Base-by-base conservation (phyloP, 2,888 invertebrate genomes). In the Schrankia costaestrigalis region DNA sequence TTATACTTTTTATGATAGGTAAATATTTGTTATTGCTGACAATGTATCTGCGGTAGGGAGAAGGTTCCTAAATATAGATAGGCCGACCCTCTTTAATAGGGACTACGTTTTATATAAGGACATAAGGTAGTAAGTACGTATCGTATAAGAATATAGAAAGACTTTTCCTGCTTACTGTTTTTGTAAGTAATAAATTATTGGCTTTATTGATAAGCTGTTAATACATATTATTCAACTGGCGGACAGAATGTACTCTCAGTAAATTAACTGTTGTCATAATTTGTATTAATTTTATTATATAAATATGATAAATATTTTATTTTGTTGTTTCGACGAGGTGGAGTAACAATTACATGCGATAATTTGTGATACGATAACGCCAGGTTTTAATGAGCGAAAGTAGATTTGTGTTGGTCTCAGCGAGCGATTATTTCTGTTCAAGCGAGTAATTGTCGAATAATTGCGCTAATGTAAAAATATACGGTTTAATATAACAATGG, bases 401-500 rank as follows among this genome's bases (percentile, higher is more conserved):
- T 64, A 65, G 66, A 81, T 84, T 80, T 58, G 75, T 56, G 61
- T 56, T 75, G 79, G 71, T 74, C 68, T 57, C 63, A 56, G 65
- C 44, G 44, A 66, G 63, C 73, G 63, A 71, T 78, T 72, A 80
- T 76, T 74, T 65, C 63, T 70, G 67, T 66, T 65, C 70, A 71
- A 64, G 72, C 83, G 72, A 75, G 77, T 85, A 85, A 86, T 85
- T 78, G 75, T 77, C 82, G 82, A 77, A 81, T 85, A 85, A 86
- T 85, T 85, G 81, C 83, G 83, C 64, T 84, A 84, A 85, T 73
- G 78, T 81, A 84, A 80, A 86, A 83, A 77, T 81, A 60, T 72
- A 86, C 81, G 86, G 75, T 84, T 82, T 78, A 77, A 82, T 66
- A 69, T 52, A 85, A 87, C 83, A 86, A 86, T 84, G 67, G 78